These are phyloP conservation scores for Strix uralensis DNA, from an alignment of 2,113 vertebrate species.

Conservation along the genomic window DNA sequence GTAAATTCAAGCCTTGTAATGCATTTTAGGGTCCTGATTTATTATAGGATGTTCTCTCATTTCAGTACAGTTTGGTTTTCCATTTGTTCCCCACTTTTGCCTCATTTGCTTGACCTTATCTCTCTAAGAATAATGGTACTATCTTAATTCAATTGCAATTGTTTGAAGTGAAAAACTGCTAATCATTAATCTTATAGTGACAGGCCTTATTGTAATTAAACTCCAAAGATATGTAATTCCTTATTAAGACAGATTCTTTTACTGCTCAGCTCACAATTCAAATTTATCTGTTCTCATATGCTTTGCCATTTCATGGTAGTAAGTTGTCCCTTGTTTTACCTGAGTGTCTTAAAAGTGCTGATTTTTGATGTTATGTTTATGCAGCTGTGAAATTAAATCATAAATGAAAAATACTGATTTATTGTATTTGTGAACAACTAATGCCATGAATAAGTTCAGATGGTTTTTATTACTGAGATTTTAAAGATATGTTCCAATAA, in stretches of 20 bases:
- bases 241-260: constrained; percentile 12
- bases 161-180: constrained; percentile 48
- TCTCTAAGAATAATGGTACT: constrained; percentile 16
- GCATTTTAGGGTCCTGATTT: neutral
- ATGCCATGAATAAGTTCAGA: neutral
- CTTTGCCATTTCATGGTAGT: neutral
- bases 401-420: constrained; percentile 43
- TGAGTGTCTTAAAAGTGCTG: neutral
- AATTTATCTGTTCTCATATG: neutral
- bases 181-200: constrained; percentile 48
- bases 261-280: neutral
- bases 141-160: constrained; percentile 2
- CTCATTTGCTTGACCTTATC: constrained; percentile 7
- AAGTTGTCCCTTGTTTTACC: neutral
- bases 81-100: neutral
- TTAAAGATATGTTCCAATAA: neutral
- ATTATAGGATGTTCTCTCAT: neutral
- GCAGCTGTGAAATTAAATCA: constrained; percentile 57
- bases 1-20: neutral
- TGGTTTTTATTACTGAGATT: neutral
- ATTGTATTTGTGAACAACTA: constrained; percentile 29
- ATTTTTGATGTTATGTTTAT: constrained; percentile 19
- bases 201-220: constrained; percentile 55
- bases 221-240: constrained; percentile 37
- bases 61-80: neutral